These are phyloP conservation scores for Protosalanx chinensis DNA, from an alignment of 2,797 vertebrate species.

Conservation along the genomic window DNA sequence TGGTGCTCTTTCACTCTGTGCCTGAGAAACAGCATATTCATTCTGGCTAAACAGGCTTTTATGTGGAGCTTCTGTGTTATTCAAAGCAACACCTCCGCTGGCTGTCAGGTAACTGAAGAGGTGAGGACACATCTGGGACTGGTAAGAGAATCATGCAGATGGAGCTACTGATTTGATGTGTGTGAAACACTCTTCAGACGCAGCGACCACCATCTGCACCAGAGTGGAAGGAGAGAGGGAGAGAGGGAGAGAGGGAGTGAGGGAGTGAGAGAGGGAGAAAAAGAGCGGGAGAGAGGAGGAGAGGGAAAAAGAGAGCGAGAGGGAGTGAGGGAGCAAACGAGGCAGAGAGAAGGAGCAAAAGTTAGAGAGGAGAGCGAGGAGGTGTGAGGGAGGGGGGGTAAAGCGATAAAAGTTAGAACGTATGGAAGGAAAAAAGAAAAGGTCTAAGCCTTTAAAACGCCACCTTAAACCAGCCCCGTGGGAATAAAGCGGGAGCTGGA, in stretches of 20 bases:
- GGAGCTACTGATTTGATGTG: slow-evolving; percentile 85
- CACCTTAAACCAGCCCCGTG: slow-evolving; percentile 45
- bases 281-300: not conserved
- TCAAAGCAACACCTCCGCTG: slow-evolving; percentile 57
- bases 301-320: not conserved
- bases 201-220: slow-evolving; percentile 80
- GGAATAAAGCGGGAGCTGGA: slow-evolving; percentile 55
- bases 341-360: too few relatives aligned
- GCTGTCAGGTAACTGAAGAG: slow-evolving; percentile 68
- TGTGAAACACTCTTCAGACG: slow-evolving; percentile 74
- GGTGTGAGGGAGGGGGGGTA: too few relatives aligned
- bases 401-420: not conserved
- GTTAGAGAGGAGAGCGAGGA: not conserved
- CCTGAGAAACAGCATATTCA: slow-evolving; percentile 32
- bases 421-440: not conserved
- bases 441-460: slow-evolving; percentile 1
- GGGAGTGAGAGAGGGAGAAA: not conserved
- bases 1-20: slow-evolving; percentile 6
- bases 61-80: slow-evolving; percentile 24
- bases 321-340: not conserved
- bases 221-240: not conserved
- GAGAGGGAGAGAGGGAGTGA: not conserved
- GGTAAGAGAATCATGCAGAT: slow-evolving; percentile 73
- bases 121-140: slow-evolving; percentile 63
- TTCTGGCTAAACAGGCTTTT: slow-evolving; percentile 56